Evolutionary conservation across 2,797 vertebrate genomes (phyloP), one percentile per base, ranked within the genome.

Genomic region (Ctenochaetus hawaiiensis): DNA sequence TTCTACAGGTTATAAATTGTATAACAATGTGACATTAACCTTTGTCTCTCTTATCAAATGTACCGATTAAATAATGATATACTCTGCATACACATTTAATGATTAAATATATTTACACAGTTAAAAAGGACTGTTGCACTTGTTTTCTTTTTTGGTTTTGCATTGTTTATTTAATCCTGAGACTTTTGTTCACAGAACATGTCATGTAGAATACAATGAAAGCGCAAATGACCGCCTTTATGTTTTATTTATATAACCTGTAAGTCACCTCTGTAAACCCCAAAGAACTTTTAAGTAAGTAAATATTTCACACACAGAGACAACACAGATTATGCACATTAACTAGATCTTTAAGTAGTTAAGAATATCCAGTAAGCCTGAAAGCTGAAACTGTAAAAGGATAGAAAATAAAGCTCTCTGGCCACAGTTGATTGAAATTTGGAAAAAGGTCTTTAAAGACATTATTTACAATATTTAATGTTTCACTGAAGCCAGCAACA

Each of bases 61-160:
- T 71, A 77, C 57, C 80, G 70, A 78, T 68, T 72, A 75, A 81
- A 48, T 56, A 58, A 75, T 63, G 47, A 76, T 58, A 34, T 14
- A 67, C 18, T 34, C 66, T 53, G 13, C 52, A 80, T 83, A 81
- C 70, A 49, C 78, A 71, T 92, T 93, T 90, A 90, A 90, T 85
- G 79, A 91, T 80, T 87, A 92, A 91, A 90, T 80, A 75, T 83
- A 85, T 84, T 85, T 67, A 79, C 66, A 78, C 78, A 81, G 56
- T 23, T 49, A 76, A 59, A 8, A 67, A 23, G 37, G 61, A 58
- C 49, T 79, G n/a, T n/a, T n/a, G n/a, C n/a, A n/a, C 53, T 12
- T 58, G 52, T 34, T 34, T 34, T 34, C 30, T 58, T 49, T 60
- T 65, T 67, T 77, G 14, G 16, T 54, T 76, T 82, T 18, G 1